phyloP scores from a whole-genome alignment of 2,888 invertebrate genomes.

The Lamellibrachia columna region DNA sequence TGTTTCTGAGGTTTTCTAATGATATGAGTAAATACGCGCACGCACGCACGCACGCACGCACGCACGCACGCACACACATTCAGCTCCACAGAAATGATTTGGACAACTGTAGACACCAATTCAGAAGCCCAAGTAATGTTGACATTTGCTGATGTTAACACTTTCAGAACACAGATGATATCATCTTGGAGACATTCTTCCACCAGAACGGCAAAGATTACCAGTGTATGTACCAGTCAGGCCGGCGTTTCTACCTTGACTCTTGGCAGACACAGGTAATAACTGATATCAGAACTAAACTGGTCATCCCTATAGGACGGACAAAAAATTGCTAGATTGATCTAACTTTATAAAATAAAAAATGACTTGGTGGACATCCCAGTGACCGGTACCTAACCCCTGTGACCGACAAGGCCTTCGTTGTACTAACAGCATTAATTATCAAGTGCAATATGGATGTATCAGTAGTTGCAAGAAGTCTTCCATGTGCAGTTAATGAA shows the following conservation, averaged over 20 bases:
- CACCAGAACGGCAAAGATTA: conserved; percentile 57
- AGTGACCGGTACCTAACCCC: too few species aligned
- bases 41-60: too few species aligned
- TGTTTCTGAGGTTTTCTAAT: neutral
- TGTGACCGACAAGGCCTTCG: too few species aligned
- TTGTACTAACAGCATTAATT: too few species aligned
- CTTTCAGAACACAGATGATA: neutral
- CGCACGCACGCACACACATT: neutral
- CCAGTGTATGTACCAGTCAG: conserved; percentile 59
- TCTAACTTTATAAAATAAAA: too few species aligned
- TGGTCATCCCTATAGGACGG: too few species aligned
- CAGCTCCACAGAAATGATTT: neutral
- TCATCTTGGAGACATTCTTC: conserved; percentile 60
- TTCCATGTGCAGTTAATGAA: too few species aligned
- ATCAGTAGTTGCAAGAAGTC: too few species aligned
- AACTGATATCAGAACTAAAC: neutral
- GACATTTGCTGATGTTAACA: neutral
- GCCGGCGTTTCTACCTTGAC: conserved; percentile 60
- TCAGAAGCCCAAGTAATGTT: neutral
- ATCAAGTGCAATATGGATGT: too few species aligned
- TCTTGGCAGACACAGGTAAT: conserved; percentile 60
- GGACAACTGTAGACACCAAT: neutral
- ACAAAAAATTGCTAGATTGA: too few species aligned
- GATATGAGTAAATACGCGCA: neutral
- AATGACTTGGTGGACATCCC: too few species aligned